A percentile compares a stretch with the other conserved stretches of the same genome.
Conservation (phyloP, 2,797 vertebrate species). For the Cephalopachus bancanus region DNA sequence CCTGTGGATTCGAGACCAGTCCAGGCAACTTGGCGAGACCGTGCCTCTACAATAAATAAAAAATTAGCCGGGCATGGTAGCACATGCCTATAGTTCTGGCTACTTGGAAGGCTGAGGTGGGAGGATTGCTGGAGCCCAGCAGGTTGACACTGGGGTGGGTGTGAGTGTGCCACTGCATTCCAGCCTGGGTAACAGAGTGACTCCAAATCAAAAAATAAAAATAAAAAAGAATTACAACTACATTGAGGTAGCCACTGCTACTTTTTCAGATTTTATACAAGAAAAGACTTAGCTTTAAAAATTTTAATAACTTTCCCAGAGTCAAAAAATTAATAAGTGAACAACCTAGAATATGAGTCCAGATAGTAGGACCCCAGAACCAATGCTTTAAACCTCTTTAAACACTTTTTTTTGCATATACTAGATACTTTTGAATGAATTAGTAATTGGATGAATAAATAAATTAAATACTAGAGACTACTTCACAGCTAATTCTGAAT, state of each 20-base stretch:
- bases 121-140: no score
- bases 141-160: no score
- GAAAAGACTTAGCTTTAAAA: constrained; percentile 35
- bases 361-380: not conserved
- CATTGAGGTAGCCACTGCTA: not conserved
- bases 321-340: not conserved
- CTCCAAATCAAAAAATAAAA: no score
- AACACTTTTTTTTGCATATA: not conserved
- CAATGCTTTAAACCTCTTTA: not conserved
- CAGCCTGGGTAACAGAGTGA: no score
- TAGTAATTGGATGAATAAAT: not conserved
- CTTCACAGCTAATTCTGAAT: not conserved
- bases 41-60: no score
- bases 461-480: not conserved
- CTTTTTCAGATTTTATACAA: not conserved
- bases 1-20: no score
- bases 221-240: not conserved
- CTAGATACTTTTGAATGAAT: not conserved
- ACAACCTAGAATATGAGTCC: not conserved
- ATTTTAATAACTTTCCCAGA: constrained; percentile 30
- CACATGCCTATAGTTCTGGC: no score
- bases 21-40: no score
- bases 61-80: no score
- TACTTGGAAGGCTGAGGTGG: no score
- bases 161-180: no score